Percentiles rank a stretch among this genome's conserved stretches.
phyloP scores from a whole-genome alignment of 92 coral and sea anemone species.

The Phenganax marumi region DNA sequence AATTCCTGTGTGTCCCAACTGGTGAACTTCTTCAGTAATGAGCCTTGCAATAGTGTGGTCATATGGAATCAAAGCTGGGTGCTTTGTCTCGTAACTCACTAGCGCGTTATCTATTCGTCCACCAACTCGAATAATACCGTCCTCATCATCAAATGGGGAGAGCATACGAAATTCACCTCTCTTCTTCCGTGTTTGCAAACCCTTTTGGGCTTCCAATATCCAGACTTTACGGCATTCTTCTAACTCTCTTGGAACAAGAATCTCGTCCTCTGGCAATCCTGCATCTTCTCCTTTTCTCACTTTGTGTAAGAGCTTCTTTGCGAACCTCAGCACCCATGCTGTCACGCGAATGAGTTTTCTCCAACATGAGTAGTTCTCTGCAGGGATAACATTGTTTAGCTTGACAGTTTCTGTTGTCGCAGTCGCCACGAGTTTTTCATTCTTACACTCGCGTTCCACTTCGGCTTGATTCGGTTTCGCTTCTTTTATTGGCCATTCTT shows the following conservation, averaged over 20 bases:
- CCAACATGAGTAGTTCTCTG: background rate
- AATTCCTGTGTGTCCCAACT: conserved; percentile 45
- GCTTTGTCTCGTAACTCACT: conserved; percentile 36
- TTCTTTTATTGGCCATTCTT: background rate
- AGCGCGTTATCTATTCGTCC: conserved; percentile 47
- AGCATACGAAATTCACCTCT: conserved; percentile 17
- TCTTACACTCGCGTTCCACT: conserved; percentile 2
- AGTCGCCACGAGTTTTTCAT: background rate
- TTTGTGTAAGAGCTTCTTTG: background rate
- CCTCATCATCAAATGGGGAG: conserved; percentile 13
- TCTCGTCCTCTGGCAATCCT: background rate
- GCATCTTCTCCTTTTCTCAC: background rate
- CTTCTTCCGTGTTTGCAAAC: background rate
- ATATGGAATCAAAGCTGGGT: conserved; percentile 37
- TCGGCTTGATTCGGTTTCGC: background rate
- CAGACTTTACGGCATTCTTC: background rate
- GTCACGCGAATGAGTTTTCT: conserved; percentile 34
- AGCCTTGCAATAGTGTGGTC: conserved; percentile 25
- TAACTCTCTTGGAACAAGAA: background rate
- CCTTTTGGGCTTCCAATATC: conserved; percentile 10
- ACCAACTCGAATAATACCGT: conserved; percentile 34
- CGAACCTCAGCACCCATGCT: conserved; percentile 9
- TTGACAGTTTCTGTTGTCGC: background rate
- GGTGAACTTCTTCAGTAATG: conserved; percentile 24
- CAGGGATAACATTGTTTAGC: background rate